Conservation (phyloP, 2,113 vertebrate species). For the Naja naja region DNA sequence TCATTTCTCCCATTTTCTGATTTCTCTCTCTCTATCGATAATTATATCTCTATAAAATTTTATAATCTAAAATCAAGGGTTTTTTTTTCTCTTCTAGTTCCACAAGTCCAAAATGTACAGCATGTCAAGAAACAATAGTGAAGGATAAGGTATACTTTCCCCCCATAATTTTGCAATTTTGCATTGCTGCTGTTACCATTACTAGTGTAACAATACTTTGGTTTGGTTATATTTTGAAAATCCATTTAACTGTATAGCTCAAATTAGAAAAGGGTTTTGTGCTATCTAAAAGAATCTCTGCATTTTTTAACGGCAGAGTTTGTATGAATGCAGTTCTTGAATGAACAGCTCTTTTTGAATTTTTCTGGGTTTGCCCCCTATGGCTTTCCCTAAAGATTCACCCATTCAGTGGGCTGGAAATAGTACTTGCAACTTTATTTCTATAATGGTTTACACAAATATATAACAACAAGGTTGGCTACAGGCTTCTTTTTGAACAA, state of each 20-base stretch:
- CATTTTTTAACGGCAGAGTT: neutral
- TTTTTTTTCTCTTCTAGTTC: conserved; percentile 64
- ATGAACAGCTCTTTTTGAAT: neutral
- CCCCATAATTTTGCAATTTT: neutral
- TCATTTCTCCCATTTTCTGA: neutral
- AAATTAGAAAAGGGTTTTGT: neutral
- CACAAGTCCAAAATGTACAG: conserved; percentile 73
- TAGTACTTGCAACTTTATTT: neutral
- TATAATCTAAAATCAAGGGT: conserved; percentile 8
- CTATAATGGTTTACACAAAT: neutral
- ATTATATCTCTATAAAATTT: neutral
- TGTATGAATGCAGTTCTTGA: neutral
- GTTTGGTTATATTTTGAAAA: neutral
- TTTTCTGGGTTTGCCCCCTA: neutral
- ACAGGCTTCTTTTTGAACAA: neutral
- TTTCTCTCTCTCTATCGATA: neutral
- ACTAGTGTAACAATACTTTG: rapidly evolving
- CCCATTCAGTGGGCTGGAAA: neutral
- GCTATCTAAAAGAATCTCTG: neutral
- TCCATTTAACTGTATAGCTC: neutral
- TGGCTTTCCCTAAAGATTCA: neutral
- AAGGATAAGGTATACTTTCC: conserved; percentile 75
- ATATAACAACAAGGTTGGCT: neutral
- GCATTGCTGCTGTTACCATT: neutral
- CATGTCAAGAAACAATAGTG: conserved; percentile 76